These are phyloP conservation scores for Salminus brasiliensis DNA, from an alignment of 2,113 vertebrate genomes.

Conservation along the genomic window DNA sequence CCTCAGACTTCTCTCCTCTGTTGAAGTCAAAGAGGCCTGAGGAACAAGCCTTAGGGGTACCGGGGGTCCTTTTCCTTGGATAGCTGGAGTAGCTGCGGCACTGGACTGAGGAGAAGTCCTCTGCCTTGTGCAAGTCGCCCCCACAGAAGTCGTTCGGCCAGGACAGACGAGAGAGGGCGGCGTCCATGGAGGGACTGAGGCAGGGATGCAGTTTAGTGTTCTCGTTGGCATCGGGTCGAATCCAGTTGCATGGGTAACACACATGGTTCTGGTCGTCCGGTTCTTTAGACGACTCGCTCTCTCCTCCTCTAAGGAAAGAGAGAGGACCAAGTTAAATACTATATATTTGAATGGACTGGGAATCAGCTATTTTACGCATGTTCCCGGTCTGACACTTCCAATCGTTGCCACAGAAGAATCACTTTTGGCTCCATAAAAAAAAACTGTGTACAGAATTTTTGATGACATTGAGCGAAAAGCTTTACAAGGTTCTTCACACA, in stretches of 20 bases:
- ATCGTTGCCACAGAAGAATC: too few species aligned
- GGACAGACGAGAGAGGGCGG: slow-evolving; percentile 82
- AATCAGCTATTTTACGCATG: too few species aligned
- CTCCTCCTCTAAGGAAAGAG: slow-evolving; percentile 74
- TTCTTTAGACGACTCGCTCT: slow-evolving; percentile 73
- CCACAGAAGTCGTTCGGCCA: slow-evolving; percentile 92
- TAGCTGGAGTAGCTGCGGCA: slow-evolving; percentile 94
- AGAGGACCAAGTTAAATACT: background rate
- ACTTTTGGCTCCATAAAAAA: too few species aligned
- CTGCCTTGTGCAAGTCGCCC: slow-evolving; percentile 77
- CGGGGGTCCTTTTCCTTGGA: slow-evolving; percentile 88
- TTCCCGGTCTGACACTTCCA: too few species aligned
- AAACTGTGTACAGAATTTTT: too few species aligned
- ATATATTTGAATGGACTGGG: background rate
- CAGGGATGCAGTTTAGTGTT: slow-evolving; percentile 68
- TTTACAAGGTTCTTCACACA: too few species aligned
- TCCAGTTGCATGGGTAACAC: slow-evolving; percentile 88
- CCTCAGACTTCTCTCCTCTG: slow-evolving; percentile 63
- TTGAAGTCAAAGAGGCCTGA: slow-evolving; percentile 84
- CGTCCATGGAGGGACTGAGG: slow-evolving; percentile 73
- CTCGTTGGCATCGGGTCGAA: slow-evolving; percentile 74
- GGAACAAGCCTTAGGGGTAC: slow-evolving; percentile 84
- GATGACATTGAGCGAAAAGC: too few species aligned
- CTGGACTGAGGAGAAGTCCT: slow-evolving; percentile 81
- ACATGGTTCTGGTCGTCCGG: slow-evolving; percentile 74